Percentiles rank a stretch among this genome's conserved stretches.
Evolutionary conservation across 2,797 vertebrate genomes (phyloP).

Genomic region (Emys orbicularis): DNA sequence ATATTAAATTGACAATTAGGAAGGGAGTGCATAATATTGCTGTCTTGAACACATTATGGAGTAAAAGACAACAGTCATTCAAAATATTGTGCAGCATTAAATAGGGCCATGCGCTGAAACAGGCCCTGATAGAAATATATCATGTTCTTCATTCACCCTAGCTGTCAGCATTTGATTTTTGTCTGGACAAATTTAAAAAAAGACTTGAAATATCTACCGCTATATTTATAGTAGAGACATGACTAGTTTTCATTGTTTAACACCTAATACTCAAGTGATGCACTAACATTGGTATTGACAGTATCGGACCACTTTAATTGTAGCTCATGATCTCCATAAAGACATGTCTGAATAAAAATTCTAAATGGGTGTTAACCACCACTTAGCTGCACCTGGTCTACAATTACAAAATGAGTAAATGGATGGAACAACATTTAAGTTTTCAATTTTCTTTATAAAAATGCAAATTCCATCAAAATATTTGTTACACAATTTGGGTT

Average conservation of each 20-base stretch:
- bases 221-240: not conserved
- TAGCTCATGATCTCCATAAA: not conserved
- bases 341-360: not conserved
- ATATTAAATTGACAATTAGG: not conserved
- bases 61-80: not conserved
- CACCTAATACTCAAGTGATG: not conserved
- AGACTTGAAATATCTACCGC: not conserved
- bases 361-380: not conserved
- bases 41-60: not conserved
- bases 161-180: not conserved
- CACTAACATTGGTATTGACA: not conserved
- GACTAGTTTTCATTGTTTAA: not conserved
- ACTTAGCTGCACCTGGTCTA: not conserved
- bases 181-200: not conserved
- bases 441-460: conserved; percentile 19
- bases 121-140: not conserved
- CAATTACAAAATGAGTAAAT: not conserved
- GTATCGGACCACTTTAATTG: not conserved
- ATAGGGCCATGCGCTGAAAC: not conserved
- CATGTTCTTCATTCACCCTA: not conserved
- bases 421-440: not conserved
- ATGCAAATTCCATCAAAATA: not conserved
- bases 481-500: not conserved
- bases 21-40: not conserved
- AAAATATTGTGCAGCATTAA: not conserved